phyloP scores from a whole-genome alignment of 2,888 invertebrate genomes.

The Athripsodes cinereus region DNA sequence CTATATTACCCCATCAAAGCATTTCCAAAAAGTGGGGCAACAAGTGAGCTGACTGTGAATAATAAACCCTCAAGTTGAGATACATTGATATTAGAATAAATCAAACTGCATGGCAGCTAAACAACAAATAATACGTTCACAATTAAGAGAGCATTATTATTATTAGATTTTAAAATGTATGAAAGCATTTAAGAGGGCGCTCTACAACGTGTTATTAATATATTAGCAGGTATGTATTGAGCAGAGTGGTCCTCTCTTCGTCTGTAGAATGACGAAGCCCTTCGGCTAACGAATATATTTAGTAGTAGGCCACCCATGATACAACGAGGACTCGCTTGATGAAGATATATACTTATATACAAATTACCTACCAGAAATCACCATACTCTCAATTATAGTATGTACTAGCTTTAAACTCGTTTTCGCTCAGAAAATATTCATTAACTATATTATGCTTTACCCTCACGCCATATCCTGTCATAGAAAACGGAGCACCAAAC shows the following conservation, averaged over 20 bases:
- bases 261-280: background rate
- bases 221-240: background rate
- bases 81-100: background rate
- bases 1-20: too few species aligned
- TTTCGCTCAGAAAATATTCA: too few species aligned
- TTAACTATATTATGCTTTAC: too few species aligned
- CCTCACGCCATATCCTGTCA: too few species aligned
- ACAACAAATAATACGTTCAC: background rate
- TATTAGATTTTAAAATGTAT: background rate
- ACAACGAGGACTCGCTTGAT: background rate
- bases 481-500: too few species aligned
- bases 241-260: background rate
- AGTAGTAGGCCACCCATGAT: background rate
- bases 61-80: too few species aligned
- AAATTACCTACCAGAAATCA: background rate
- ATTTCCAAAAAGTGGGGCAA: too few species aligned
- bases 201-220: background rate
- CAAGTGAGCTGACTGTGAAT: too few species aligned
- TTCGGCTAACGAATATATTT: constrained; percentile 3
- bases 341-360: background rate
- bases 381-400: too few species aligned
- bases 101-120: background rate
- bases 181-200: background rate
- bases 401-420: too few species aligned
- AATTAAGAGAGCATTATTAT: background rate